Conservation (phyloP, 2,888 invertebrate genomes). For the Polyploca ridens region DNA sequence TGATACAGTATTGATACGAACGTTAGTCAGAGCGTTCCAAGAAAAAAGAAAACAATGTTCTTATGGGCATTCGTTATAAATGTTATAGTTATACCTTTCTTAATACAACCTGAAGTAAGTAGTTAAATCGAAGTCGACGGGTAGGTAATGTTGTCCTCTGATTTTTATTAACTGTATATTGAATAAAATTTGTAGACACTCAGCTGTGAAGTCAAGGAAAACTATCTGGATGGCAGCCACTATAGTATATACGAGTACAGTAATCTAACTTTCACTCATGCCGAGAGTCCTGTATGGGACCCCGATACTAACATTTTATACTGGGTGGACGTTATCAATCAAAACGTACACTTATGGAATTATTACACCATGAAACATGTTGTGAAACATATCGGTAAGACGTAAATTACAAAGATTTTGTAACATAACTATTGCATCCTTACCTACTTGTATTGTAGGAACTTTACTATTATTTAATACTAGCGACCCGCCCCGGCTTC, state of each 20-base stretch:
- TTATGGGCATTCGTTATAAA: background rate
- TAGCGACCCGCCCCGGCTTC: no score
- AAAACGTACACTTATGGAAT: constrained; percentile 66
- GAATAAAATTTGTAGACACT: background rate
- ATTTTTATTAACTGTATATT: no score
- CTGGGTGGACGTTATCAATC: constrained; percentile 76
- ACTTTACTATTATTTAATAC: background rate
- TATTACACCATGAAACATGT: constrained; percentile 55
- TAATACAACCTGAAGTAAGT: background rate
- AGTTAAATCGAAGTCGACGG: background rate
- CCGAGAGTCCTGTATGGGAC: constrained; percentile 67
- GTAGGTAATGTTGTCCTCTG: background rate
- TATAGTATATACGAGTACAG: constrained; percentile 31
- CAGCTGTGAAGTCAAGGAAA: constrained; percentile 7
- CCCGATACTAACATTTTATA: constrained; percentile 62
- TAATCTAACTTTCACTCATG: constrained; percentile 31
- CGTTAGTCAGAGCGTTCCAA: background rate
- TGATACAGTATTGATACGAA: background rate
- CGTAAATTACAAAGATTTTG: background rate
- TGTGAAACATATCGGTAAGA: constrained; percentile 48
- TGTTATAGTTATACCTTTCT: background rate
- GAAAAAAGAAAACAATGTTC: background rate
- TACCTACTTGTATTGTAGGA: background rate
- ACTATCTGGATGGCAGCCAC: constrained; percentile 14
- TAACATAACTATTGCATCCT: no score